phyloP scores from a whole-genome alignment of 2,113 vertebrate genomes.

The Acrocephalus kingi region DNA sequence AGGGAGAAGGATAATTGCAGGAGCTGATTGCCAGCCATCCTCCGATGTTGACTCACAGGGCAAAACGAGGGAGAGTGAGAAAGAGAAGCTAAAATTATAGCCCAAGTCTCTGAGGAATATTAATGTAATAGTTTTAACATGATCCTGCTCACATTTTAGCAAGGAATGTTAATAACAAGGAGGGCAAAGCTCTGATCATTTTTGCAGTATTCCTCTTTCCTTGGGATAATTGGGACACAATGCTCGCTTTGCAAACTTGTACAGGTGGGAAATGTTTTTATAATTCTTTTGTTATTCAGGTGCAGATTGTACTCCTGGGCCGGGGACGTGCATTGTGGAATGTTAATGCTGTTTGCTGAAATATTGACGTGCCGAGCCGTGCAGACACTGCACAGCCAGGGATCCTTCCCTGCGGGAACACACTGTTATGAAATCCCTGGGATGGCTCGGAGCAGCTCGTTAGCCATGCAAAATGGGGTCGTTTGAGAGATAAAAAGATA shows the following conservation, averaged over 20 bases:
- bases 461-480: background rate
- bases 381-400: background rate
- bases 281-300: background rate
- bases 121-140: conserved; percentile 64
- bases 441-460: background rate
- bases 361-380: background rate
- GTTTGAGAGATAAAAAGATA: background rate
- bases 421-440: background rate
- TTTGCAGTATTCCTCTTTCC: conserved; percentile 22
- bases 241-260: background rate
- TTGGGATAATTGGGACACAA: conserved; percentile 8
- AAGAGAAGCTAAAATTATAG: conserved; percentile 65
- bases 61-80: conserved; percentile 47
- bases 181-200: conserved; percentile 27
- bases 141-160: conserved; percentile 55
- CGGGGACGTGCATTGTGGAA: background rate
- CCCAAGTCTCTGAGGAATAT: conserved; percentile 57
- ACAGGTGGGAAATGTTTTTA: background rate
- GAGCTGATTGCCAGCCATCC: conserved; percentile 68
- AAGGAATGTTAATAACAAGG: conserved; percentile 41
- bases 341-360: conserved; percentile 35
- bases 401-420: background rate
- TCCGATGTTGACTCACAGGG: conserved; percentile 69
- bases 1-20: conserved; percentile 67
- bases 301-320: background rate